Evolutionary conservation across 2,888 invertebrate species (phyloP), one percentile per base, ranked within the genome.

Genomic region (Trachelus troglodyta): DNA sequence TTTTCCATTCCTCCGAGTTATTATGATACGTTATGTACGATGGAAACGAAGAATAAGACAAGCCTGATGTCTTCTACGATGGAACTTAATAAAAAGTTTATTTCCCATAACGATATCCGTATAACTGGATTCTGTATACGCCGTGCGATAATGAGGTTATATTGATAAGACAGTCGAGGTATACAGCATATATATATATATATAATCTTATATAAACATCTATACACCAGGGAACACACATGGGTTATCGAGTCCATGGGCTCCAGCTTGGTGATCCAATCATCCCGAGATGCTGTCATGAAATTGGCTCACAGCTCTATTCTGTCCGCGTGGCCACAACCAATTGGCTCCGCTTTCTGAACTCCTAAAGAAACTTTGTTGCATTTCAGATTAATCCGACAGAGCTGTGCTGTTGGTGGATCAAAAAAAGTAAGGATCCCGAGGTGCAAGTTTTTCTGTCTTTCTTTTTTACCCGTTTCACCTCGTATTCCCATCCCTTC

Each of bases 201-300:
- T 74, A 71, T 74, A 75, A 56, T 15, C 71, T 74, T 34, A 68
- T 69, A 69, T 75, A 75, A 30, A 75, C 37, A 34, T 75, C 56
- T 56, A 71, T 71, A 34, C 71, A 71, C 33, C 6, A 71, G 71
- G 71, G 71, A 71, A 31, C 71, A 31, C 71, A 71, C 71, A 33
- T 73, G 78, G 85, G 85, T 88, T 89, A 89, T 90, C 87, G 88
- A 87, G 87, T 87, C 85, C 83, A 23, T 56, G 56, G 56, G 23
- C 56, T 56, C 83, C 81, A 82, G 84, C 82, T 71, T 76, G 85
- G 87, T 89, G 90, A 90, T 89, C 90, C 90, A 90, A 90, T 90
- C 89, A 90, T 90, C 89, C 86, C 87, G 84, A 89, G 89, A 88
- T 87, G 85, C 87, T 89, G 89, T 90, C 89, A 87, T 87, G 89